Conservation (phyloP, 2,888 invertebrate species). For the Dicyrtomina minuta region DNA sequence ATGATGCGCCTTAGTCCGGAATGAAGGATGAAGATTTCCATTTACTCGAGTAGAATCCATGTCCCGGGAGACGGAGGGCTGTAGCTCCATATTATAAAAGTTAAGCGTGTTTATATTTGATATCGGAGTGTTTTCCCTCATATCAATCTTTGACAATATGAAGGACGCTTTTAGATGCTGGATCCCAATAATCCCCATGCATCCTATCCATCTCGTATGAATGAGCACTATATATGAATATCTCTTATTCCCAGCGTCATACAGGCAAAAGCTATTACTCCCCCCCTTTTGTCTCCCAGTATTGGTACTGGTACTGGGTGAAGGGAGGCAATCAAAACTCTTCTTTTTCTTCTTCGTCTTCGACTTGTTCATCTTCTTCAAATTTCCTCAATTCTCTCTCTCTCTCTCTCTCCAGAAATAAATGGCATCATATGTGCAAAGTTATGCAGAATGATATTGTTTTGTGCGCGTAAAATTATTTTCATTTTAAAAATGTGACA, state of each 20-base stretch:
- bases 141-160: conserved; percentile 45
- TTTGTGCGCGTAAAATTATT: too few relatives aligned
- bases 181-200: conserved; percentile 38
- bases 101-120: conserved; percentile 44
- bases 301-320: neutral
- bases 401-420: neutral
- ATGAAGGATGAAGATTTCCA: conserved; percentile 40
- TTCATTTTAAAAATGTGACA: neutral
- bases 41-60: conserved; percentile 24
- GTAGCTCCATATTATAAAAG: conserved; percentile 39
- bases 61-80: conserved; percentile 34
- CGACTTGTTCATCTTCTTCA: conserved; percentile 1
- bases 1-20: conserved; percentile 20
- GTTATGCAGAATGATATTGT: neutral
- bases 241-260: conserved; percentile 29
- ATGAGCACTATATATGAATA: conserved; percentile 44
- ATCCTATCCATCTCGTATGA: conserved; percentile 40
- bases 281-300: neutral
- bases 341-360: neutral
- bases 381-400: neutral
- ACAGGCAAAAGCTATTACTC: neutral
- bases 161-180: conserved; percentile 36
- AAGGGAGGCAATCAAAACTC: neutral
- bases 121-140: conserved; percentile 37
- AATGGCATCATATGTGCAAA: neutral